These are phyloP conservation scores for Lagodon rhomboides DNA, from an alignment of 2,797 vertebrate genomes.

Conservation along the genomic window DNA sequence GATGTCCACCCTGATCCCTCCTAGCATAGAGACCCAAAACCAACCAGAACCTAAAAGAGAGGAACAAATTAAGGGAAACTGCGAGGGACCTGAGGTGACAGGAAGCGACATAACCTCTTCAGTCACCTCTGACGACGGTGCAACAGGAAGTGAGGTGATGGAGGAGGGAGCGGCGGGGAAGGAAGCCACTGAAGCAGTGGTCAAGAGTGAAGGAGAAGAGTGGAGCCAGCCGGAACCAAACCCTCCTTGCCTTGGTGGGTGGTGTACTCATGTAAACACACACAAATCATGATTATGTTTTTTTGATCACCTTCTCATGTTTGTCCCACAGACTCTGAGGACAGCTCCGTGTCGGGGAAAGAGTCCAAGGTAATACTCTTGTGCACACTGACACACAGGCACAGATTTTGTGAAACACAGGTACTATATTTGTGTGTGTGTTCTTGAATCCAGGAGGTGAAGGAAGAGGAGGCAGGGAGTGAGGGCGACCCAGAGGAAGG, in stretches of 20 bases:
- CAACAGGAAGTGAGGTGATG: conserved; percentile 53
- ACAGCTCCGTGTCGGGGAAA: conserved; percentile 87
- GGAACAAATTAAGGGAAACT: conserved; percentile 63
- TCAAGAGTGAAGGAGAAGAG: conserved; percentile 86
- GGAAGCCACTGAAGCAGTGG: conserved; percentile 62
- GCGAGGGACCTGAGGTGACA: conserved; percentile 56
- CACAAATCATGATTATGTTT: neutral
- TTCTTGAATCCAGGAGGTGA: conserved; percentile 87
- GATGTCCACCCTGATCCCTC: conserved; percentile 15
- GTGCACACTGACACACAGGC: neutral
- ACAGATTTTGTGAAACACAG: conserved; percentile 8
- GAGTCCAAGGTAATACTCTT: conserved; percentile 82
- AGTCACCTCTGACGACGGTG: conserved; percentile 58
- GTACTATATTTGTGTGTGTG: conserved; percentile 16
- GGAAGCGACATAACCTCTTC: conserved; percentile 58
- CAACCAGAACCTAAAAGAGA: conserved; percentile 68
- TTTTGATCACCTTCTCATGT: conserved; percentile 19
- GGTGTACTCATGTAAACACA: neutral
- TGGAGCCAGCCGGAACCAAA: conserved; percentile 84
- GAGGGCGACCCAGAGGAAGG: conserved; percentile 89
- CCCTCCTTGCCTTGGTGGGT: conserved; percentile 80
- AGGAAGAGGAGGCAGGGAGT: conserved; percentile 96
- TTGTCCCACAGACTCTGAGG: conserved; percentile 82
- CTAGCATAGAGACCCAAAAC: conserved; percentile 44
- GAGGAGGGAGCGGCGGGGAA: conserved; percentile 66